Evolutionary conservation across 2,888 invertebrate genomes (phyloP), one percentile per base, ranked within the genome.

Genomic region (Chromoteleia sp.): DNA sequence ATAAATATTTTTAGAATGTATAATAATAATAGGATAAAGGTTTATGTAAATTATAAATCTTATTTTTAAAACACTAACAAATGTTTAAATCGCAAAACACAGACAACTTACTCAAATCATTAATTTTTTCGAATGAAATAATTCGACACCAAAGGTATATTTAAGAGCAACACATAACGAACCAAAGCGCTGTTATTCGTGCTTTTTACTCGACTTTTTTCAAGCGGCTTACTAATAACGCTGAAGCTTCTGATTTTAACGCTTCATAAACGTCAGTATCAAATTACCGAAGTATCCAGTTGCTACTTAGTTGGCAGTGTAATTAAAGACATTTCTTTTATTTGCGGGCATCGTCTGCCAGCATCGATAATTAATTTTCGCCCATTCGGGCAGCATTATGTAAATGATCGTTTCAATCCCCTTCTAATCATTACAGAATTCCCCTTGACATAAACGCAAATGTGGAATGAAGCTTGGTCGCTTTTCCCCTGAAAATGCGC

Each of bases 361-460:
- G 85, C 84, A 87, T 87, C 85, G 86, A 84, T 87, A 87, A 87
- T 88, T 88, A 87, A 88, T 88, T 88, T 86, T 84, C 85, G 84
- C 82, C 86, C 84, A 86, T 87, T 87, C 84, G 77, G 77, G 83
- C 81, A 82, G 86, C 87, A 86, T 88, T 88, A 88, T 88, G 88
- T 85, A 88, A 88, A 88, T 87, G 86, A 87, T 84, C 83, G 81
- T 82, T 84, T 73, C 70, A 48, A 68, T 82, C 84, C 84, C 83
- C 84, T 78, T 81, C 77, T 82, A 85, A 86, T 87, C 86, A 85
- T 86, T 86, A 83, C 85, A 50, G 19, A 58, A 54, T 81, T 77
- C 50, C 84, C 29, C 82, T 58, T 30, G 76, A 41, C 54, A 50
- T 8, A 48, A 45, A 48, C 15, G 54, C 33, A 19, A 19, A 43